phyloP scores from a whole-genome alignment of 2,113 vertebrate species.

The Oriolus oriolus region DNA sequence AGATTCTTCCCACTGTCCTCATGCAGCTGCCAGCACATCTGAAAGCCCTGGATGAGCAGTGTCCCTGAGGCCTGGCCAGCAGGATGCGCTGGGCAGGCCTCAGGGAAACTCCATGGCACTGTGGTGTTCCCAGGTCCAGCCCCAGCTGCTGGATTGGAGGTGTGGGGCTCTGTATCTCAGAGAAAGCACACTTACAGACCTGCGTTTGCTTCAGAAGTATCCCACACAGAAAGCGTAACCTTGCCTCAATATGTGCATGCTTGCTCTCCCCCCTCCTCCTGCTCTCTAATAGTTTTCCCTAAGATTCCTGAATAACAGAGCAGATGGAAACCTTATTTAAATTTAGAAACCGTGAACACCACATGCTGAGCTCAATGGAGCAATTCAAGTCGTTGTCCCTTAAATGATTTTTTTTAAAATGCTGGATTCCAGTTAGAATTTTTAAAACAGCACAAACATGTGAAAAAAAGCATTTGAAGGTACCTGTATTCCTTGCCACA shows the following conservation, averaged over 20 bases:
- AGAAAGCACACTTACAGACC: neutral
- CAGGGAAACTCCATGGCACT: accelerated
- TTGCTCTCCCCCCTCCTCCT: neutral
- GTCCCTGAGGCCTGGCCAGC: neutral
- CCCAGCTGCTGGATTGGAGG: neutral
- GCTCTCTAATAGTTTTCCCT: neutral
- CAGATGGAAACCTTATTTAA: slow-evolving; percentile 72
- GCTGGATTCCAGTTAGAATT: neutral
- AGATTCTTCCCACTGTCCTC: neutral
- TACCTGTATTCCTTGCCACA: slow-evolving; percentile 9
- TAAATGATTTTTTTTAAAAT: slow-evolving; percentile 31
- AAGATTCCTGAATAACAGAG: slow-evolving; percentile 28
- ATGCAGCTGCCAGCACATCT: neutral
- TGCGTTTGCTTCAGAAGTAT: neutral
- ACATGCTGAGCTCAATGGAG: slow-evolving; percentile 59
- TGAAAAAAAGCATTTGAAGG: neutral
- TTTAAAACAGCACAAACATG: neutral
- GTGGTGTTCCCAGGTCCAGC: neutral
- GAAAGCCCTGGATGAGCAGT: neutral
- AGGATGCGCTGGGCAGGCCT: neutral
- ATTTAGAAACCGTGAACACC: slow-evolving; percentile 55
- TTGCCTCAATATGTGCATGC: neutral
- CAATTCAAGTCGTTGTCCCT: slow-evolving; percentile 53
- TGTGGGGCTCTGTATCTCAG: neutral
- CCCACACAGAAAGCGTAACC: neutral